Evolutionary conservation across 2,888 invertebrate genomes (phyloP).

Genomic region (Abscondita cerata): DNA sequence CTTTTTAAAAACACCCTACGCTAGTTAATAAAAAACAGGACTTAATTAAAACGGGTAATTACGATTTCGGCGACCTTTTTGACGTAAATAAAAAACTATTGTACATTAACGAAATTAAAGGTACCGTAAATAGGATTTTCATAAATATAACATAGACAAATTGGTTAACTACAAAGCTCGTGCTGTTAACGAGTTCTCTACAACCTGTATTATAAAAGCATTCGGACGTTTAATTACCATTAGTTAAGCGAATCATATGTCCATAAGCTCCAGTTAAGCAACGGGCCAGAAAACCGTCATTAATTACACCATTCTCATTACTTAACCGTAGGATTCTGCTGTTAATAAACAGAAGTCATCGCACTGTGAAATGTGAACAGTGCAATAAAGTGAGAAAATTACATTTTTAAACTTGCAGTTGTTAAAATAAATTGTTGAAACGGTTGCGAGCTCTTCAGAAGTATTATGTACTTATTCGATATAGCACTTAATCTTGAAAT

Average conservation of each 20-base stretch:
- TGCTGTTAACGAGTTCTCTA: background rate
- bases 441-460: no score
- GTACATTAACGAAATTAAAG: no score
- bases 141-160: no score
- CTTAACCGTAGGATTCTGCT: slow-evolving; percentile 10
- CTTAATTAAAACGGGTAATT: no score
- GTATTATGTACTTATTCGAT: no score
- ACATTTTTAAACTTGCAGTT: slow-evolving; percentile 10
- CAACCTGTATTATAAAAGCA: slow-evolving; percentile 29
- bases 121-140: no score
- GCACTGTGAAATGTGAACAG: slow-evolving; percentile 21
- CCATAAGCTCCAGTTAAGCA: slow-evolving; percentile 28
- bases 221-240: slow-evolving; percentile 33
- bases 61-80: no score
- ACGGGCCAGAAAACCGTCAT: slow-evolving; percentile 26
- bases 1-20: no score
- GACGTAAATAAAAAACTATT: no score
- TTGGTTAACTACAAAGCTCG: slow-evolving; percentile 3
- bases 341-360: slow-evolving; percentile 29
- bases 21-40: no score
- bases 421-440: slow-evolving; percentile 9
- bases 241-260: slow-evolving; percentile 33
- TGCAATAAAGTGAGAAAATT: slow-evolving; percentile 12
- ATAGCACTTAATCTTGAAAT: no score
- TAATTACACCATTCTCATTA: slow-evolving; percentile 30